Percentiles rank a stretch among this genome's conserved stretches.
phyloP scores from a whole-genome alignment of 2,888 invertebrate species.

The Dryadula phaetusa region DNA sequence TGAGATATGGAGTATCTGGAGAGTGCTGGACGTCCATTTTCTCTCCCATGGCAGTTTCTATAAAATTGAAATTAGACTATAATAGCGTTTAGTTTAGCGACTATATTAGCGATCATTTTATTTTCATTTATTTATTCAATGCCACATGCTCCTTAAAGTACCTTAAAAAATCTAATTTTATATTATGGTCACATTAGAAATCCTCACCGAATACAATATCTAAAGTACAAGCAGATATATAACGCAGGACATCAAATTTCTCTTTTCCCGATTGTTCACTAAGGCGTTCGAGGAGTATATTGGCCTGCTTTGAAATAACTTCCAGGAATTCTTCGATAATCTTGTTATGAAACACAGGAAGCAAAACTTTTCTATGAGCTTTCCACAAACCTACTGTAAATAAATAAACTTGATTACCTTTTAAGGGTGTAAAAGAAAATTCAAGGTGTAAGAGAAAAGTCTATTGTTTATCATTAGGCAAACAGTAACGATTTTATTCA shows the following conservation, averaged over 20 bases:
- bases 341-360: constrained; percentile 87
- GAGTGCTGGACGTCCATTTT: constrained; percentile 84
- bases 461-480: too few species aligned
- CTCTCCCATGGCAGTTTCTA: constrained; percentile 90
- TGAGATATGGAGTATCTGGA: constrained; percentile 83
- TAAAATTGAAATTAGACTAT: constrained; percentile 19
- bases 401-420: too few species aligned
- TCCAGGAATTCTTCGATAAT: constrained; percentile 86
- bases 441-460: too few species aligned
- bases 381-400: constrained; percentile 85
- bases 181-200: neutral
- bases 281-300: constrained; percentile 78
- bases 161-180: too few species aligned
- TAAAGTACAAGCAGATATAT: constrained; percentile 72
- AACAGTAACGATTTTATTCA: too few species aligned
- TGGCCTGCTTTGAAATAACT: constrained; percentile 84
- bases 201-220: constrained; percentile 39
- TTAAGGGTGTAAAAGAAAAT: too few species aligned
- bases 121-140: neutral
- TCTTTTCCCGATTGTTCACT: constrained; percentile 59
- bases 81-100: too few species aligned
- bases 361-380: constrained; percentile 83
- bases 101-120: too few species aligned
- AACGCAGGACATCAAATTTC: constrained; percentile 80
- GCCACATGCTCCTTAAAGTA: too few species aligned